Evolutionary conservation across 2,888 invertebrate genomes (phyloP).

Genomic region (Papilio gigon): DNA sequence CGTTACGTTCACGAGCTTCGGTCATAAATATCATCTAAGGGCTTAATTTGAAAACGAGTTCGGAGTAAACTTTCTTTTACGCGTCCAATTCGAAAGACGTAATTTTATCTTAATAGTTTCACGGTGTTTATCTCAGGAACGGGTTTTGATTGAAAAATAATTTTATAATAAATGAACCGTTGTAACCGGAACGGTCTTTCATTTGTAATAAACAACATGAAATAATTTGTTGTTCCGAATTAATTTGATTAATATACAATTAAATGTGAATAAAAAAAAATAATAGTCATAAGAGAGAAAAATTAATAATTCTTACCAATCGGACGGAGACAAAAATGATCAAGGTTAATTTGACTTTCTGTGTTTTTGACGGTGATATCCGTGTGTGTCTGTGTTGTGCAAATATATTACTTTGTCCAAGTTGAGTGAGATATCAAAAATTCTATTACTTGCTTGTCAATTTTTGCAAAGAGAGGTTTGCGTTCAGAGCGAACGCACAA

Average conservation of each 20-base stretch:
- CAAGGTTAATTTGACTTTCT: not conserved
- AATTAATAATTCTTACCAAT: not conserved
- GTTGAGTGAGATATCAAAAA: too few species aligned
- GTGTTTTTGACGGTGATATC: not conserved
- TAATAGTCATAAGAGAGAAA: not conserved
- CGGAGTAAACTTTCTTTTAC: slow-evolving; percentile 66
- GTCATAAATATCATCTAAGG: slow-evolving; percentile 53
- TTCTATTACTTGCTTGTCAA: too few species aligned
- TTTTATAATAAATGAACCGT: slow-evolving; percentile 47
- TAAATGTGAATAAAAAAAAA: slow-evolving; percentile 16
- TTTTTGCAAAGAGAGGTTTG: too few species aligned
- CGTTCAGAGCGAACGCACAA: too few species aligned
- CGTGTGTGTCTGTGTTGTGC: not conserved
- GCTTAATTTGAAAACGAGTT: slow-evolving; percentile 66
- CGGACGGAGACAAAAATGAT: not conserved
- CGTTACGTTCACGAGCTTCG: not conserved
- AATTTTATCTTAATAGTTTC: slow-evolving; percentile 54
- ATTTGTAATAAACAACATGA: slow-evolving; percentile 38
- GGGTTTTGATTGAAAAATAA: slow-evolving; percentile 48
- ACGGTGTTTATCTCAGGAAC: slow-evolving; percentile 48
- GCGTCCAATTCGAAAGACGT: slow-evolving; percentile 55
- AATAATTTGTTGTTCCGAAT: slow-evolving; percentile 32
- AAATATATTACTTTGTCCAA: not conserved
- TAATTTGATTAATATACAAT: slow-evolving; percentile 26
- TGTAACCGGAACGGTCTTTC: slow-evolving; percentile 46